phyloP scores from a whole-genome alignment of 37 sponge, comb jelly and placozoan species.

The Oopsacas minuta region DNA sequence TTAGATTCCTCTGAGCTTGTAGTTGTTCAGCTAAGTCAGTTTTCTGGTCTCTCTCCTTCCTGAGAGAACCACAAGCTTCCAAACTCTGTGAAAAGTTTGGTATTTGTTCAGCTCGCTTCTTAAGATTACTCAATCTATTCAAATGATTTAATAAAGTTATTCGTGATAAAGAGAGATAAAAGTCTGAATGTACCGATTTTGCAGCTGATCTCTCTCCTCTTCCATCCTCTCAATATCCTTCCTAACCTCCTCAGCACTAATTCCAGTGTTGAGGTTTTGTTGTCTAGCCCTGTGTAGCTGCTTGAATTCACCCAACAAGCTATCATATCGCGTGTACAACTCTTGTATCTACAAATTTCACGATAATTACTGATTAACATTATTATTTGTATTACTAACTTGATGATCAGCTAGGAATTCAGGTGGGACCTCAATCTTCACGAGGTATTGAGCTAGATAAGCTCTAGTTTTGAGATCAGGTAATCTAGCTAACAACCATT shows the following conservation, averaged over 20 bases:
- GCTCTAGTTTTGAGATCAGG: constrained; percentile 76
- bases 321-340: constrained; percentile 42
- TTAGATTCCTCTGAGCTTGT: constrained; percentile 46
- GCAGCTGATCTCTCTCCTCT: constrained; percentile 81
- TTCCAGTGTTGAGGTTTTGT: constrained; percentile 49
- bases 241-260: constrained; percentile 68
- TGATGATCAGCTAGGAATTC: constrained; percentile 79
- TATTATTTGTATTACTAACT: constrained; percentile 22
- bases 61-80: constrained; percentile 47
- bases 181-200: constrained; percentile 16
- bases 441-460: constrained; percentile 71
- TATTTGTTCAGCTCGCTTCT: constrained; percentile 40
- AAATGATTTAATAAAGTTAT: no score
- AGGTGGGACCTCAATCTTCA: constrained; percentile 73
- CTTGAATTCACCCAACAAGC: constrained; percentile 78
- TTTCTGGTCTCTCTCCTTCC: constrained; percentile 41
- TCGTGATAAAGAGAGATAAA: no score
- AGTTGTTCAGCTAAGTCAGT: constrained; percentile 40
- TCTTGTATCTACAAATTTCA: constrained; percentile 19
- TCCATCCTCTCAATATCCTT: constrained; percentile 94
- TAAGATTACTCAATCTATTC: constrained; percentile 37
- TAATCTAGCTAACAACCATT: constrained; percentile 56
- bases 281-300: constrained; percentile 80
- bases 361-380: neutral
- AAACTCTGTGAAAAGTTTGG: constrained; percentile 44